Percentiles rank a stretch among this genome's conserved stretches.
These are phyloP conservation scores for Tineola bisselliella DNA, from an alignment of 2,888 invertebrate genomes.

Conservation along the genomic window DNA sequence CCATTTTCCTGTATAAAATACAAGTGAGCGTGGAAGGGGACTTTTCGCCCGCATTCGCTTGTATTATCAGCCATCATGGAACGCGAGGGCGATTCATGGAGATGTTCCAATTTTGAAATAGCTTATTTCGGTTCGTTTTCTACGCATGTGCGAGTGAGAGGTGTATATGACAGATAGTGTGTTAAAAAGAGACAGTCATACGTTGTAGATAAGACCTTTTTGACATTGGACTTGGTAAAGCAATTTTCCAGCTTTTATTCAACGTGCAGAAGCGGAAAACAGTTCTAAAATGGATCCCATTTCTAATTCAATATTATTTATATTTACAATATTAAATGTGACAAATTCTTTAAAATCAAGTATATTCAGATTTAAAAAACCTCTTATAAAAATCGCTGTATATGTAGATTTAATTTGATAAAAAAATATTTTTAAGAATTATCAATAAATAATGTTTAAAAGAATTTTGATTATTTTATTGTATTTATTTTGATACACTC, in stretches of 20 bases:
- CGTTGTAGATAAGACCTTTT: constrained; percentile 40
- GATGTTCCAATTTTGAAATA: constrained; percentile 37
- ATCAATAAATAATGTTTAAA: too few species aligned
- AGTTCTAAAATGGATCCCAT: constrained; percentile 32
- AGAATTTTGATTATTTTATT: too few species aligned
- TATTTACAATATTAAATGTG: too few species aligned
- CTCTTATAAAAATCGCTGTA: too few species aligned
- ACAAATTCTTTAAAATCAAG: too few species aligned
- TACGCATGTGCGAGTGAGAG: constrained; percentile 31
- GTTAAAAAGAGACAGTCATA: constrained; percentile 33
- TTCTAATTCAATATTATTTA: too few species aligned
- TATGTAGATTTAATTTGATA: too few species aligned
- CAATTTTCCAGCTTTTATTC: constrained; percentile 65
- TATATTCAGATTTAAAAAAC: too few species aligned
- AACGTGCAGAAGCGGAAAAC: constrained; percentile 32
- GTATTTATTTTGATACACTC: too few species aligned
- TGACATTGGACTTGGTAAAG: constrained; percentile 32
- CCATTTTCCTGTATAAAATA: constrained; percentile 27
- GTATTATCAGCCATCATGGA: constrained; percentile 69
- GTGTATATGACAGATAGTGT: constrained; percentile 18
- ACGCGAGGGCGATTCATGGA: constrained; percentile 55
- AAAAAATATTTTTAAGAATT: too few species aligned
- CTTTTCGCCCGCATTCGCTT: constrained; percentile 53
- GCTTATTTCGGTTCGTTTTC: constrained; percentile 48
- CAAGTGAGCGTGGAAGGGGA: constrained; percentile 40